Evolutionary conservation across 2,888 invertebrate species (phyloP), one percentile per base, ranked within the genome.

Genomic region (Oscheius sp.): DNA sequence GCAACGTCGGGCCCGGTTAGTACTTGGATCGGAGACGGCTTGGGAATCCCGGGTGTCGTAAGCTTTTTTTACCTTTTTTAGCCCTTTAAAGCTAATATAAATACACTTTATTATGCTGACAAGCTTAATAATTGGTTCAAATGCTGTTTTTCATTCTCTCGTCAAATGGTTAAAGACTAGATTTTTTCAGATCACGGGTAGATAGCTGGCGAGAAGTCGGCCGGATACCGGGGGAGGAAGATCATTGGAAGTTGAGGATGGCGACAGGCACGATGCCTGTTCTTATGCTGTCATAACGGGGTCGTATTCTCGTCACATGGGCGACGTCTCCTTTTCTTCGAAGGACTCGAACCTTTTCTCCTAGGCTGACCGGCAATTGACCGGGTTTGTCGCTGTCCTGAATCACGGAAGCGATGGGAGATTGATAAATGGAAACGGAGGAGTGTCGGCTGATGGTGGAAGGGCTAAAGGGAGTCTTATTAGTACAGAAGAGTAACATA

Each of bases 241-340:
- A 62, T 64, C 64, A 64, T 49, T 67, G 57, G 32, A 59, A 41
- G 20, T 38, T 41, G 50, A 67, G 67, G 33, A 91, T 67, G 28
- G 62, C 28, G 1, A 67, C 41, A 2, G 74, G 74, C 3, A 75
- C 64, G 12, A 74, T 56, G 24, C 78, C 78, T 51, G 72, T 76
- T 36, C 63, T 54, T 4, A 74, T 47, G 32, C 64, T 54, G 14
- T 57, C 41, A 12, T 56, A 44, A 0, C 41, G 59, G 14, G 68
- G 62, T 20, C 59, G 61, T 33, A 79, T 17, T 14, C 74, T 67
- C 22, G 61, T 61, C 41, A 78, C 80, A 28, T 75, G 67, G 38
- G 74, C 73, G 20, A 79, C 36, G 28, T 71, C 68, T 30, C 75
- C 73, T 17, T 78, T 75, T 6, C 72, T 70, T 26, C 75, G 70